Percentiles rank a stretch among this genome's conserved stretches.
Evolutionary conservation across 92 coral and sea anemone genomes (phyloP).

Genomic region (Bergia sp.): DNA sequence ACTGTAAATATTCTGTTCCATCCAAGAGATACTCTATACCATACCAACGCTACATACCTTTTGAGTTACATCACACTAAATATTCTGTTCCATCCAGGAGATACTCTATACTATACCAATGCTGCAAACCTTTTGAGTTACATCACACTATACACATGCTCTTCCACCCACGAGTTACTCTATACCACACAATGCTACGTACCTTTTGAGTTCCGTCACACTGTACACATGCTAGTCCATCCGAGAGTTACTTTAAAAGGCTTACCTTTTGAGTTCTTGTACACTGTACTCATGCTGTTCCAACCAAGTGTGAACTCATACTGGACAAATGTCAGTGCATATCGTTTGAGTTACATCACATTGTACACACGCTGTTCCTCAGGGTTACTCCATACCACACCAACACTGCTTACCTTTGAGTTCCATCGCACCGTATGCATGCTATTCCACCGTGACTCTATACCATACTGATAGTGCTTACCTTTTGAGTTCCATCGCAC

Average conservation of each 20-base stretch:
- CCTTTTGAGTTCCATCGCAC: constrained; percentile 91
- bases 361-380: constrained; percentile 76
- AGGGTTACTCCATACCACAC: constrained; percentile 31
- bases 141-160: neutral
- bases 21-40: too few species aligned
- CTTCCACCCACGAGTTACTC: too few species aligned
- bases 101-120: too few species aligned
- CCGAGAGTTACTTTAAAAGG: neutral
- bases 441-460: constrained; percentile 2
- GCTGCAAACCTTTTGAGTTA: neutral
- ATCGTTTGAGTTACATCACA: constrained; percentile 82
- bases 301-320: neutral
- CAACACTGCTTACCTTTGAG: constrained; percentile 2
- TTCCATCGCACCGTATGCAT: constrained; percentile 43
- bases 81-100: neutral
- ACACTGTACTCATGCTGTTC: constrained; percentile 37
- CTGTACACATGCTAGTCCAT: too few species aligned
- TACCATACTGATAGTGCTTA: neutral
- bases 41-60: neutral
- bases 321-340: neutral
- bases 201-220: too few species aligned
- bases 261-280: constrained; percentile 40
- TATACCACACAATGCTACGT: too few species aligned
- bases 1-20: too few species aligned
- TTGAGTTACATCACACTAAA: neutral